These are phyloP conservation scores for Macroramphosus scolopax DNA, from an alignment of 2,797 vertebrate species.

Conservation along the genomic window DNA sequence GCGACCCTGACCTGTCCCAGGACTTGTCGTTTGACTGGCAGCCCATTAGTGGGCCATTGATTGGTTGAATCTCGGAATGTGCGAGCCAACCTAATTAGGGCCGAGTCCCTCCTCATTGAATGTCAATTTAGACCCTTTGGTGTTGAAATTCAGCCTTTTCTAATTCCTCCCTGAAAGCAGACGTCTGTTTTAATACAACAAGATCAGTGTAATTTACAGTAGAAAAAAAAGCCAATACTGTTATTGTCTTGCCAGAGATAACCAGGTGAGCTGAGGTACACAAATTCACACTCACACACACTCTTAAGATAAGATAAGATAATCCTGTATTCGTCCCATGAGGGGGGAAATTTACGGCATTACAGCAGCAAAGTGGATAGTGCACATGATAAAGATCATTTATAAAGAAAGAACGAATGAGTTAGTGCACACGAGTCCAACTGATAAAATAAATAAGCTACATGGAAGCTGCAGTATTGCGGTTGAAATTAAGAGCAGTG, in stretches of 20 bases:
- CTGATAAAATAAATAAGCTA: no score
- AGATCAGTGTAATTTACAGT: conserved; percentile 28
- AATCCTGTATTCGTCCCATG: no score
- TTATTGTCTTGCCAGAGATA: background rate
- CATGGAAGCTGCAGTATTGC: no score
- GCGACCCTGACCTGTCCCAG: conserved; percentile 70
- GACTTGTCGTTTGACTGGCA: conserved; percentile 69
- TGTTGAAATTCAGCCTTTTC: conserved; percentile 45
- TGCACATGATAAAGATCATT: no score
- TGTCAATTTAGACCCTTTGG: conserved; percentile 58
- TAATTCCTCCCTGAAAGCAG: conserved; percentile 29
- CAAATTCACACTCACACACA: background rate
- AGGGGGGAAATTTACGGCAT: no score
- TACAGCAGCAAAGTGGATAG: no score
- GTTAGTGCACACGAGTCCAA: no score
- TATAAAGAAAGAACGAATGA: no score
- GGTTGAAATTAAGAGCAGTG: no score
- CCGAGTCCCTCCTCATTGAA: conserved; percentile 59
- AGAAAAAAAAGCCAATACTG: background rate
- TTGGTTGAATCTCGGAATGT: conserved; percentile 64
- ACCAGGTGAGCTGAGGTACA: conserved; percentile 3
- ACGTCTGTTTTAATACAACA: conserved; percentile 30
- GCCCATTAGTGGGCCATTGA: conserved; percentile 73
- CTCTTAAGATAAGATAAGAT: no score
- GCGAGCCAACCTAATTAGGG: conserved; percentile 68